These are phyloP conservation scores for Chaenodraco wilsoni DNA, from an alignment of 2,797 vertebrate species.

Conservation along the genomic window DNA sequence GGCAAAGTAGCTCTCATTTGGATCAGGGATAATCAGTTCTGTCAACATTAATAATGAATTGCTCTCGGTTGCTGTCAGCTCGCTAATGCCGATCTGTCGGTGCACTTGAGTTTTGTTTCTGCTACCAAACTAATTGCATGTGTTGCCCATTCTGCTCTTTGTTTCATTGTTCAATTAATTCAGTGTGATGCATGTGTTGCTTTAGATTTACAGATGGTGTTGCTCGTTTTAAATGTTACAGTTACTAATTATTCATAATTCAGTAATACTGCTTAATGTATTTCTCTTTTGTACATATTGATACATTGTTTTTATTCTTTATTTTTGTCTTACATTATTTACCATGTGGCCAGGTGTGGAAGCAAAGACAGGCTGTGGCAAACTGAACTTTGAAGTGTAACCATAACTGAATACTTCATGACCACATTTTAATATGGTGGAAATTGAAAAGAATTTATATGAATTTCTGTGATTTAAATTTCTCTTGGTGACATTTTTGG, in stretches of 20 bases:
- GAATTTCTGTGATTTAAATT: background rate
- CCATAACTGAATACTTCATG: background rate
- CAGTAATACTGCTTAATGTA: slow-evolving; percentile 18
- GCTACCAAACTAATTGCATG: slow-evolving; percentile 35
- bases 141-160: slow-evolving; percentile 27
- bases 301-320: background rate
- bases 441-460: background rate
- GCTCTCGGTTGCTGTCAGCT: slow-evolving; percentile 45
- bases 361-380: background rate
- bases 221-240: slow-evolving; percentile 35
- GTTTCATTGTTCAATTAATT: slow-evolving; percentile 46
- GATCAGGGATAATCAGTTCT: slow-evolving; percentile 49
- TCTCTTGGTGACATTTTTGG: background rate
- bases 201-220: slow-evolving; percentile 9
- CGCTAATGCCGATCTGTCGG: slow-evolving; percentile 49
- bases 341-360: background rate
- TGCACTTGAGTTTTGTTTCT: slow-evolving; percentile 43
- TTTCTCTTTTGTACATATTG: background rate
- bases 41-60: slow-evolving; percentile 59
- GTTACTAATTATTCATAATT: slow-evolving; percentile 22
- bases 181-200: slow-evolving; percentile 33
- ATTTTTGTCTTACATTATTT: background rate
- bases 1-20: slow-evolving; percentile 44
- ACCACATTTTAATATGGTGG: background rate
- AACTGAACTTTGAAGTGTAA: background rate